These are phyloP conservation scores for Papilio machaon DNA, from an alignment of 1,140 invertebrate species.

Conservation along the genomic window DNA sequence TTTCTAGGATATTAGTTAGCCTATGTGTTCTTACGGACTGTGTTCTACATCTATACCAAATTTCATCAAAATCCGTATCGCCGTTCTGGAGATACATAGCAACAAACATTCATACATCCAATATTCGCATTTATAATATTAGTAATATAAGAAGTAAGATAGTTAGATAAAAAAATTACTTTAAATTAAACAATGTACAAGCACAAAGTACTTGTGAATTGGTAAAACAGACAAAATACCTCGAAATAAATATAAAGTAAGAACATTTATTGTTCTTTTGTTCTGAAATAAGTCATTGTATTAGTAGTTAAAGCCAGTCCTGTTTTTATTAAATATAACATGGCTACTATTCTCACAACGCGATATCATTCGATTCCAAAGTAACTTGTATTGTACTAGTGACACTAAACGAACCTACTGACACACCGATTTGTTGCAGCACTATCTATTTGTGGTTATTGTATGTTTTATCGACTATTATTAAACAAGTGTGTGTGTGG, in stretches of 20 bases:
- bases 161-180: no score
- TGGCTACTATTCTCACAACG: background rate
- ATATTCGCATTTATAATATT: no score
- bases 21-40: no score
- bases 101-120: no score
- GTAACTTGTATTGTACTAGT: constrained; percentile 8
- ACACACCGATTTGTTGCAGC: constrained; percentile 11
- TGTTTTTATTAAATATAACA: background rate
- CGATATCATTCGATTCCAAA: constrained; percentile 15
- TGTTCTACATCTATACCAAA: no score
- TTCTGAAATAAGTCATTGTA: background rate
- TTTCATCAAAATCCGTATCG: no score
- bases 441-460: constrained; percentile 24
- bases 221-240: background rate
- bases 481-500: background rate
- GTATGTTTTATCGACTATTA: constrained; percentile 7
- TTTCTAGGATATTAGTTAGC: no score
- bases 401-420: background rate
- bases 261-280: background rate
- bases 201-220: no score
- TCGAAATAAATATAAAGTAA: background rate
- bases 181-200: no score
- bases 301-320: background rate
- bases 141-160: no score
- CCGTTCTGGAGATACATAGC: no score